Percentiles rank a stretch among this genome's conserved stretches.
Conservation (phyloP, 2,113 vertebrate species). For the Tapirus terrestris region DNA sequence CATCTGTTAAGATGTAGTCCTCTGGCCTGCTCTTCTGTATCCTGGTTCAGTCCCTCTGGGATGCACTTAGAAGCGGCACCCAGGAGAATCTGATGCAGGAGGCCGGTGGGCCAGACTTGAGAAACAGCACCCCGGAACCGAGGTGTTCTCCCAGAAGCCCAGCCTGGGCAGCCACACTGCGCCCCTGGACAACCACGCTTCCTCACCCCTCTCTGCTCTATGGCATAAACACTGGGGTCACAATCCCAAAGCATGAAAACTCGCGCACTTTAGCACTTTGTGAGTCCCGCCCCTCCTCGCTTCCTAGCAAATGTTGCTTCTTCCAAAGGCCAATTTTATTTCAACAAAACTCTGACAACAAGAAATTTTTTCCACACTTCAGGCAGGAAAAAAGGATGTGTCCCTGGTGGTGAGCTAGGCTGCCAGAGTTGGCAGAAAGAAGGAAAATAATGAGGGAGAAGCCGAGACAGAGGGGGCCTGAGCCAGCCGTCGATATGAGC, state of each 20-base stretch:
- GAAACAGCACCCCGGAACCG: background rate
- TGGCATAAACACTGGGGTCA: background rate
- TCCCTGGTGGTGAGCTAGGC: background rate
- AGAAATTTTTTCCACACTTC: background rate
- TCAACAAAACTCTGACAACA: constrained; percentile 41
- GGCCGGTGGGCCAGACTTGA: accelerated
- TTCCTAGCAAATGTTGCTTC: background rate
- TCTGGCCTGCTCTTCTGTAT: background rate
- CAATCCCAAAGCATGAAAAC: too few relatives aligned
- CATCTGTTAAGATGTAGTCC: background rate
- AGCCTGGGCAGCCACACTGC: background rate
- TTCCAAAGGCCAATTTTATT: background rate
- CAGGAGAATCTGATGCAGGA: background rate
- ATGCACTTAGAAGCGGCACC: too few relatives aligned
- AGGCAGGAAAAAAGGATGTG: background rate
- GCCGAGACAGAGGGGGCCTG: accelerated
- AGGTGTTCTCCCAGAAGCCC: background rate
- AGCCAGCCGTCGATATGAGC: accelerated
- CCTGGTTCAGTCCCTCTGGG: background rate
- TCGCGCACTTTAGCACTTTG: background rate
- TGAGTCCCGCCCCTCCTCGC: background rate
- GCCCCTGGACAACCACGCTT: too few relatives aligned
- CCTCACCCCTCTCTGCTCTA: background rate
- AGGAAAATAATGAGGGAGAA: background rate
- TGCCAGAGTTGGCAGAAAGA: background rate